A percentile compares a stretch with the other conserved stretches of the same genome.
Evolutionary conservation across 2,888 invertebrate genomes (phyloP).

Genomic region (Drosophila setosimentum): DNA sequence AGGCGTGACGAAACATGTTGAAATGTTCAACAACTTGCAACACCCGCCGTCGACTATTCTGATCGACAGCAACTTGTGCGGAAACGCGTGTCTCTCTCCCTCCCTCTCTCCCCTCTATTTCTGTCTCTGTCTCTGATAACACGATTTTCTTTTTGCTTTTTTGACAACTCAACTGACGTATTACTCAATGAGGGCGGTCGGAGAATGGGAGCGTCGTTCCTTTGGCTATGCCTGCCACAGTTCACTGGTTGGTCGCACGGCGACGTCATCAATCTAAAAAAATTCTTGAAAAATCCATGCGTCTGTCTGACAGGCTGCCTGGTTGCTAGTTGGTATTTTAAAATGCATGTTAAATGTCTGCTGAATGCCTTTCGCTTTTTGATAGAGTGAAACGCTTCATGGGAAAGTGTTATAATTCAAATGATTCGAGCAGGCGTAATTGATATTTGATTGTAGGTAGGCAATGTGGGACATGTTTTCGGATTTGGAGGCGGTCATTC

Average conservation of each 20-base stretch:
- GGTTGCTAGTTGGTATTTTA: slow-evolving; percentile 54
- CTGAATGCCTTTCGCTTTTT: slow-evolving; percentile 68
- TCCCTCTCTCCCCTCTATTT: slow-evolving; percentile 4
- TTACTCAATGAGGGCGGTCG: slow-evolving; percentile 45
- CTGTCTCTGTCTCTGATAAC: slow-evolving; percentile 30
- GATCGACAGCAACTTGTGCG: slow-evolving; percentile 80
- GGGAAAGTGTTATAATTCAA: slow-evolving; percentile 78
- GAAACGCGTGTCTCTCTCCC: slow-evolving; percentile 54
- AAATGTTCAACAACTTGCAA: slow-evolving; percentile 60
- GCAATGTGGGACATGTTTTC: not conserved
- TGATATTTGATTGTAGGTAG: slow-evolving; percentile 49
- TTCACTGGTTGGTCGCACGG: slow-evolving; percentile 36
- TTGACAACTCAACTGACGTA: slow-evolving; percentile 76
- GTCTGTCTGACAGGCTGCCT: slow-evolving; percentile 19
- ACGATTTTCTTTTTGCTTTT: slow-evolving; percentile 51
- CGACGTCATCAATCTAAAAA: slow-evolving; percentile 68
- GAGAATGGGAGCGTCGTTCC: slow-evolving; percentile 39
- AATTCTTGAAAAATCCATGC: slow-evolving; percentile 60
- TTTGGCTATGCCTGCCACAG: slow-evolving; percentile 72
- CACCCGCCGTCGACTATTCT: slow-evolving; percentile 33
- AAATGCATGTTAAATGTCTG: slow-evolving; percentile 64
- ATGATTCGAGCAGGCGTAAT: slow-evolving; percentile 57
- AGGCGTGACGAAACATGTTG: slow-evolving; percentile 75
- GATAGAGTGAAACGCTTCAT: slow-evolving; percentile 67
- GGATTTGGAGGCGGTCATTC: not conserved